Base-by-base conservation (phyloP, 2,797 vertebrate genomes). In the Anomalospiza imberbis region DNA sequence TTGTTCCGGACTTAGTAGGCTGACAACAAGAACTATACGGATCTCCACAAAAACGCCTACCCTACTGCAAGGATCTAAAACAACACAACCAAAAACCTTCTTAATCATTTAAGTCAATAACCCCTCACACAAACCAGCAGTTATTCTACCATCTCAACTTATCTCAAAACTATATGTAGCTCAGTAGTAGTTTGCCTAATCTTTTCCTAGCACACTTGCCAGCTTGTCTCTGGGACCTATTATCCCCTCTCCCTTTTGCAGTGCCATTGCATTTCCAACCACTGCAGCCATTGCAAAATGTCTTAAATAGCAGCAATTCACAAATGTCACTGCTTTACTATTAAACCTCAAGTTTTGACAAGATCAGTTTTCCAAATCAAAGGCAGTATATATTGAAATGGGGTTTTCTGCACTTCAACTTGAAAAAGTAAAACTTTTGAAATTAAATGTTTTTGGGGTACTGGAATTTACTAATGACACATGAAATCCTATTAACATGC, bases 301-400 rank as follows among this genome's bases (percentile, higher is more conserved):
- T 29, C 32, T 38, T 29, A 84, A 87, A 65, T 0, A 2, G 66
- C 38, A 58, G 51, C 47, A 54, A n/a, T 28, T 73, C 44, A 68
- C 32, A 57, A 28, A 36, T 9, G 7, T 19, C 62, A 2, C 16
- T 12, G 38, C 42, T 67, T 44, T 61, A 72, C 40, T 38, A 48
- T 20, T 47, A 81, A 81, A 53, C 5, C 12, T 31, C 45, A 54
- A 18, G 10, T 79, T 58, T 14, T n/a, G 5, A 75, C 73, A 85
- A 62, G 28, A 55, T 73, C 10, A 15, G 6, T 47, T 75, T 31
- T 38, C n/a, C n/a, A 79, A 92, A 84, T 8, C 38, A 60, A 78
- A 81, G 4, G 9, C 13, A 57, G n/a, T 18, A 74, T 26, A 48
- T 10, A 44, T 2, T 0, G 0, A 77, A 83, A 57, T 6, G 5